Conservation (phyloP, 2,113 vertebrate species). For the Himantopus leucocephalus region DNA sequence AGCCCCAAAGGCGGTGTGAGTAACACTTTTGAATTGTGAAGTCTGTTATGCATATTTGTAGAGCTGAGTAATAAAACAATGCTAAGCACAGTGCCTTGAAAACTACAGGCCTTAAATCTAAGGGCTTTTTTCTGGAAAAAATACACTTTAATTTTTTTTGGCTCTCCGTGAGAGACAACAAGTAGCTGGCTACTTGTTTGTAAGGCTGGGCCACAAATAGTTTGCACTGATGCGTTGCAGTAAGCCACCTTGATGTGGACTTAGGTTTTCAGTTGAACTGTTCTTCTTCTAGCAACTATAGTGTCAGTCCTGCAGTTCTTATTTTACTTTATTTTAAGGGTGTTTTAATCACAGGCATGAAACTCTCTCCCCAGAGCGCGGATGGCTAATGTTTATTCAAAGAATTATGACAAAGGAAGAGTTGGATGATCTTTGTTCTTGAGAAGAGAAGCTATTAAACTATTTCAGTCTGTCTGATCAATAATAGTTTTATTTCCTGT, state of each 20-base stretch:
- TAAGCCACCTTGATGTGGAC: fast-evolving
- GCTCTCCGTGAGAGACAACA: neutral
- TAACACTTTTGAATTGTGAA: neutral
- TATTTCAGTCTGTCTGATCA: neutral
- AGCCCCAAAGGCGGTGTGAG: neutral
- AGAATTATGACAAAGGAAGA: neutral
- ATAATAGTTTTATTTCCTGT: neutral
- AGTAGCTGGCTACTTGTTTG: neutral
- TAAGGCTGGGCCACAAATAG: neutral
- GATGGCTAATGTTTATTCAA: neutral
- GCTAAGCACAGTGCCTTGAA: neutral
- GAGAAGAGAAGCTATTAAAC: neutral
- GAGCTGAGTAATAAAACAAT: neutral
- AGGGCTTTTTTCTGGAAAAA: neutral
- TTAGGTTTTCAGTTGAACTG: neutral
- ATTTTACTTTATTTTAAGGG: neutral
- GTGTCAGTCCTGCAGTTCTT: neutral
- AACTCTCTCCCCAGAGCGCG: neutral
- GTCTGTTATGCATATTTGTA: neutral
- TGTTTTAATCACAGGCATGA: neutral
- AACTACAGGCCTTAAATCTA: neutral
- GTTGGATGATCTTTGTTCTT: neutral
- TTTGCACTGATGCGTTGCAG: neutral
- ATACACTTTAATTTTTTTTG: neutral
- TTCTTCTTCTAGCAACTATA: neutral